A percentile compares a stretch with the other conserved stretches of the same genome.
These are phyloP conservation scores for Dusona sp. DNA, from an alignment of 2,888 invertebrate genomes.

Conservation along the genomic window DNA sequence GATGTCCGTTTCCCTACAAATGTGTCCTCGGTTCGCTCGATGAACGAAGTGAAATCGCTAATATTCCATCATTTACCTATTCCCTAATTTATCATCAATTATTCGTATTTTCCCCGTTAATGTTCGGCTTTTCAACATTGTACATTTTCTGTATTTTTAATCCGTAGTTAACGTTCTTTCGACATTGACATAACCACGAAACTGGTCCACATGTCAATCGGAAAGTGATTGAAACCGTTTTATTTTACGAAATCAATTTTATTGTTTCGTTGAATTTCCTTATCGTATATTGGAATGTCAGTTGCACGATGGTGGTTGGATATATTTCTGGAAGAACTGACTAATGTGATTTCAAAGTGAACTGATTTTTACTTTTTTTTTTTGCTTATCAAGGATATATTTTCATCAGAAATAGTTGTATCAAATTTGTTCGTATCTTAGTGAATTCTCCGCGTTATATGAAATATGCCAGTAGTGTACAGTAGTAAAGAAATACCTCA, in stretches of 20 bases:
- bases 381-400: not conserved
- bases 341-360: not conserved
- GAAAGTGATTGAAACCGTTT: slow-evolving; percentile 25
- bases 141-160: too few relatives aligned
- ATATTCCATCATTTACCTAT: not conserved
- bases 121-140: not conserved
- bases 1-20: not conserved
- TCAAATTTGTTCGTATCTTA: not conserved
- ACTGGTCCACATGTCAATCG: slow-evolving; percentile 3
- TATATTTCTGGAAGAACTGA: not conserved
- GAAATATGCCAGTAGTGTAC: not conserved
- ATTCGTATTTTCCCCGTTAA: not conserved
- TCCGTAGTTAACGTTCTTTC: not conserved
- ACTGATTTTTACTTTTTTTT: not conserved
- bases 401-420: not conserved
- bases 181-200: slow-evolving; percentile 2
- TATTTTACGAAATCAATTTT: slow-evolving; percentile 3
- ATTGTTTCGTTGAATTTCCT: slow-evolving; percentile 10
- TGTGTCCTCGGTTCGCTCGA: not conserved
- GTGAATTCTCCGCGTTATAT: not conserved
- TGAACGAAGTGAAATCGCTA: not conserved
- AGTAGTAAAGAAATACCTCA: not conserved
- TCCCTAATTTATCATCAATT: not conserved
- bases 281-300: slow-evolving; percentile 32
- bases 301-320: slow-evolving; percentile 16